phyloP scores from a whole-genome alignment of 2,888 invertebrate genomes.

The Drosophila demipolita region DNA sequence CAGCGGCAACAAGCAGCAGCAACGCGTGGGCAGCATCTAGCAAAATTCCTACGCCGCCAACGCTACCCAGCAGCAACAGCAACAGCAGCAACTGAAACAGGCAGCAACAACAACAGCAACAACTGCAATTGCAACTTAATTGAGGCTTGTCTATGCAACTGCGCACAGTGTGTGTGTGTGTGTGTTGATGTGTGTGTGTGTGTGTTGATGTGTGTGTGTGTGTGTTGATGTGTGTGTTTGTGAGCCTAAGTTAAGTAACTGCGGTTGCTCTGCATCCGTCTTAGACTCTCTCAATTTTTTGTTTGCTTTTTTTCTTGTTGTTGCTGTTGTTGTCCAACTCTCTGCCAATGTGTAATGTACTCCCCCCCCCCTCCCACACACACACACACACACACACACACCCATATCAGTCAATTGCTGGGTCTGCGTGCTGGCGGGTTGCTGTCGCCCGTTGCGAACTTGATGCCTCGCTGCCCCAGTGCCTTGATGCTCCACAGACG shows the following conservation, averaged over 20 bases:
- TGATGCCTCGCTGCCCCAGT: constrained; percentile 84
- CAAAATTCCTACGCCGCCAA: constrained; percentile 67
- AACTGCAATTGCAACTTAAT: constrained; percentile 80
- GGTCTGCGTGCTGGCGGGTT: constrained; percentile 41
- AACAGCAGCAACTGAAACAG: constrained; percentile 29
- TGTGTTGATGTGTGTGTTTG: constrained; percentile 26
- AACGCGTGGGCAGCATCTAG: constrained; percentile 62
- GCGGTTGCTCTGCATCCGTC: constrained; percentile 68
- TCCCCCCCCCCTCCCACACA: neutral
- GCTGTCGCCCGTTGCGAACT: constrained; percentile 75
- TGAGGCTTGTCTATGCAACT: constrained; percentile 76
- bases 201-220: constrained; percentile 8
- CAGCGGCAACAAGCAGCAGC: constrained; percentile 47
- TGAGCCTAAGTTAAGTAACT: constrained; percentile 63
- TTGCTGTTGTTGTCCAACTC: neutral
- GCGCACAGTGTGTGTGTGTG: constrained; percentile 14
- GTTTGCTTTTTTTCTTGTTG: neutral
- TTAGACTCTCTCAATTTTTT: constrained; percentile 4
- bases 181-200: constrained; percentile 24
- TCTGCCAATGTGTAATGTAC: constrained; percentile 1
- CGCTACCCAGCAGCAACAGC: constrained; percentile 43
- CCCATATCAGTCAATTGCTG: constrained; percentile 17
- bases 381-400: too few relatives aligned
- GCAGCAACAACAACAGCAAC: constrained; percentile 29
- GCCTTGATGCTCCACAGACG: constrained; percentile 83